Evolutionary conservation across 2,888 invertebrate species (phyloP).

Genomic region (Dinocampus coccinellae): DNA sequence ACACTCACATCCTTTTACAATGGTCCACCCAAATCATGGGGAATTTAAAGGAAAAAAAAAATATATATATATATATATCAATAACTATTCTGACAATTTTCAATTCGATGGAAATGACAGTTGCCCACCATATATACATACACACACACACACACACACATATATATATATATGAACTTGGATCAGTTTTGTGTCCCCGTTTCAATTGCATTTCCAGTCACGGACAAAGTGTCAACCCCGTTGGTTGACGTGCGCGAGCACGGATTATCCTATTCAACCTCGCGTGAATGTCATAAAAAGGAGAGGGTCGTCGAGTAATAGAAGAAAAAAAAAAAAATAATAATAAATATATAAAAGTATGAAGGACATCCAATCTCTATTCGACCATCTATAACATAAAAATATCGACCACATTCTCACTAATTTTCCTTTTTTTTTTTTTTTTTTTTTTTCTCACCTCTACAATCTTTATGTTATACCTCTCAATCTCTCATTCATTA

Average conservation of each 20-base stretch:
- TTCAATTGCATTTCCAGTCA: constrained; percentile 24
- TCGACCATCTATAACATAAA: too few species aligned
- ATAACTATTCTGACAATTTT: background rate
- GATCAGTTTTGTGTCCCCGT: background rate
- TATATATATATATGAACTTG: background rate
- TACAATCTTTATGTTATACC: too few species aligned
- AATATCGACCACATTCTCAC: background rate
- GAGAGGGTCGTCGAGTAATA: too few species aligned
- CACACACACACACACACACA: too few species aligned
- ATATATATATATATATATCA: background rate
- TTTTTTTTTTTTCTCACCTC: constrained; percentile 34
- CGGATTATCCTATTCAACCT: constrained; percentile 24
- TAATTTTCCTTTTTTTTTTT: background rate
- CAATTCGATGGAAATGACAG: constrained; percentile 1
- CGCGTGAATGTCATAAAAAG: constrained; percentile 15
- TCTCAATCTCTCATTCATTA: too few species aligned
- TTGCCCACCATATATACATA: background rate
- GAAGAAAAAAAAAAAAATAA: too few species aligned
- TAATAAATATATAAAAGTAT: too few species aligned
- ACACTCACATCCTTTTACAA: too few species aligned
- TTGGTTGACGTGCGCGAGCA: background rate
- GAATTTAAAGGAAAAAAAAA: background rate
- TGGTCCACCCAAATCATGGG: too few species aligned
- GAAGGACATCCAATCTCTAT: too few species aligned
- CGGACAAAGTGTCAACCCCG: constrained; percentile 26